Evolutionary conservation across 2,888 invertebrate species (phyloP).

Genomic region (Tenthredo livida): DNA sequence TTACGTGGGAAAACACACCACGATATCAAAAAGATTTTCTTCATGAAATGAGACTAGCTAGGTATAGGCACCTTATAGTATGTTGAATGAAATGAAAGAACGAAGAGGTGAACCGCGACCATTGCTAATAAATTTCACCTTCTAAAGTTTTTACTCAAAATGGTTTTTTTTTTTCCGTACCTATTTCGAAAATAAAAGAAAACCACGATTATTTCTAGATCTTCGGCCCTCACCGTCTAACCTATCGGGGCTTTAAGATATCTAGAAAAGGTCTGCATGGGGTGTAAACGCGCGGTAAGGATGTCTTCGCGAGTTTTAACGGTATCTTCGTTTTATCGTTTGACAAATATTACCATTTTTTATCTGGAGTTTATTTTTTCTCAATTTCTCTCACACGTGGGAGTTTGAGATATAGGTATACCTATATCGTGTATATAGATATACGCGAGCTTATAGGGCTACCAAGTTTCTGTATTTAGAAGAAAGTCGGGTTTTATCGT

Average conservation of each 20-base stretch:
- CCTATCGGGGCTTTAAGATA: background rate
- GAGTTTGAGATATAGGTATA: background rate
- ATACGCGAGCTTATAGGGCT: background rate
- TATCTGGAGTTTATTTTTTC: slow-evolving; percentile 34
- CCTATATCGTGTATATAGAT: background rate
- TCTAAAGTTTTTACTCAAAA: background rate
- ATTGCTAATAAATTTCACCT: background rate
- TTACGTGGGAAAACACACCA: slow-evolving; percentile 68
- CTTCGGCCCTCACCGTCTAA: too few species aligned
- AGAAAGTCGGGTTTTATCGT: background rate
- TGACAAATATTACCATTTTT: slow-evolving; percentile 32
- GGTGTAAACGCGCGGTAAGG: background rate
- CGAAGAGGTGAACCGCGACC: too few species aligned
- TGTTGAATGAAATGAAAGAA: too few species aligned
- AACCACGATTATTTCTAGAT: background rate
- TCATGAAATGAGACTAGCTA: background rate
- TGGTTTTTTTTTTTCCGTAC: background rate
- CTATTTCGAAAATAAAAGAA: background rate
- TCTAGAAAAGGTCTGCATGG: background rate
- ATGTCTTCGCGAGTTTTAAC: background rate
- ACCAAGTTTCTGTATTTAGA: background rate
- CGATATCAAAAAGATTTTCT: slow-evolving; percentile 58
- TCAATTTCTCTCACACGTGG: slow-evolving; percentile 11
- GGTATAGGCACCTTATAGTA: too few species aligned
- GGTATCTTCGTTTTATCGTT: slow-evolving; percentile 15